Percentiles rank a stretch among this genome's conserved stretches.
Evolutionary conservation across 2,113 vertebrate species (phyloP).

Genomic region (Ammospiza caudacuta): DNA sequence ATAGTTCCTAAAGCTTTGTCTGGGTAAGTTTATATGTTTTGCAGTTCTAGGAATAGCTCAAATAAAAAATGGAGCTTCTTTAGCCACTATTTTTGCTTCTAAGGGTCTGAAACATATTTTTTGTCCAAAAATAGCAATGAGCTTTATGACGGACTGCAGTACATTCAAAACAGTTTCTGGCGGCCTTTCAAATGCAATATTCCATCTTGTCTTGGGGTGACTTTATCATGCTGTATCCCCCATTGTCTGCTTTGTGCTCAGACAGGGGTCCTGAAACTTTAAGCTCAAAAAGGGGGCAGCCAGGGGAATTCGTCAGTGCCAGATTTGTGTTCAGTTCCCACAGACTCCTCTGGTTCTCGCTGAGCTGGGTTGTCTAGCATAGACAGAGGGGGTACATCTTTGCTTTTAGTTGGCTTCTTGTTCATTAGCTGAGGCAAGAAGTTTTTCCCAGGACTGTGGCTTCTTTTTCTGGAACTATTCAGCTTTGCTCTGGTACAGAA

Average conservation of each 20-base stretch:
- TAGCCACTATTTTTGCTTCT: not conserved
- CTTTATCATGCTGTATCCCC: not conserved
- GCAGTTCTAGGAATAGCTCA: not conserved
- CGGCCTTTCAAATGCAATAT: not conserved
- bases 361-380: not conserved
- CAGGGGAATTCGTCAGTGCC: rapidly evolving
- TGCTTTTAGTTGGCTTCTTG: not conserved
- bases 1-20: not conserved
- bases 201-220: not conserved
- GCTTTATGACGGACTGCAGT: not conserved
- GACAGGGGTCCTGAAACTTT: not conserved
- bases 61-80: not conserved
- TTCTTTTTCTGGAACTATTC: no score
- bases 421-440: not conserved
- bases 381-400: not conserved
- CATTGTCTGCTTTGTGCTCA: not conserved
- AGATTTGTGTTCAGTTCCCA: not conserved
- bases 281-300: not conserved
- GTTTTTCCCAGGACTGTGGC: not conserved
- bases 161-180: not conserved
- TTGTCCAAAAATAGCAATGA: not conserved
- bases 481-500: no score
- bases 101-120: not conserved
- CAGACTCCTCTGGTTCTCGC: not conserved
- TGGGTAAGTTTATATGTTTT: not conserved